A percentile compares a stretch with the other conserved stretches of the same genome.
Conservation (phyloP, 1,140 invertebrate species). For the Neuroterus valhalla region DNA sequence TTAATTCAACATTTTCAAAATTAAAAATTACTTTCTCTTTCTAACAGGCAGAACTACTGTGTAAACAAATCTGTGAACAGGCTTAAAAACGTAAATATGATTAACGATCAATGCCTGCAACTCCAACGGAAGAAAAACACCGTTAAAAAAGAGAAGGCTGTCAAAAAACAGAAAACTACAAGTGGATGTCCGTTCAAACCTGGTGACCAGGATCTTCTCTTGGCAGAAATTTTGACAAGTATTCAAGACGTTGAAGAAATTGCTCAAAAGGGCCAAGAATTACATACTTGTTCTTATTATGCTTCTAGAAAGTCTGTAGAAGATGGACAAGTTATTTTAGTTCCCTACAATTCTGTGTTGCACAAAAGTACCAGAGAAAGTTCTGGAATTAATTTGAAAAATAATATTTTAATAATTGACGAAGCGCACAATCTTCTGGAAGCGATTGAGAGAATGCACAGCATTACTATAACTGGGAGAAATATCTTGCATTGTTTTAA, state of each 20-base stretch:
- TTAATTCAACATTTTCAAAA: constrained; percentile 31
- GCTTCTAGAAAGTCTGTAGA: constrained; percentile 85
- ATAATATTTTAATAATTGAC: constrained; percentile 94
- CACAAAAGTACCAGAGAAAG: constrained; percentile 86
- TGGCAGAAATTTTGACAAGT: constrained; percentile 80
- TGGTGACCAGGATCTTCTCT: constrained; percentile 79
- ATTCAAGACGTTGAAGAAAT: constrained; percentile 94
- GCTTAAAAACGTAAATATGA: constrained; percentile 86
- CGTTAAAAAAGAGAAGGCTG: constrained; percentile 78
- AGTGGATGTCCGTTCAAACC: constrained; percentile 82
- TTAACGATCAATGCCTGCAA: constrained; percentile 96
- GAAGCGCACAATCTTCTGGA: constrained; percentile 98
- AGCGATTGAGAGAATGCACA: constrained; percentile 91
- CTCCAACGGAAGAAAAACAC: constrained; percentile 83
- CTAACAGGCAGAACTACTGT: constrained; percentile 88
- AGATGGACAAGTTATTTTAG: constrained; percentile 87
- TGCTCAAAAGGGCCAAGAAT: constrained; percentile 80
- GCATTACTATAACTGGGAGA: constrained; percentile 80
- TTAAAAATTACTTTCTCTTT: constrained; percentile 40
- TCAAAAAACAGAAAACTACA: constrained; percentile 78
- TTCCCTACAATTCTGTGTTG: constrained; percentile 92
- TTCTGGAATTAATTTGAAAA: constrained; percentile 85
- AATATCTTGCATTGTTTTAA: constrained; percentile 82
- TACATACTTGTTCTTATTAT: constrained; percentile 94
- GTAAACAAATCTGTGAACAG: constrained; percentile 89